Evolutionary conservation across 2,888 invertebrate genomes (phyloP).

Genomic region (Notocelia uddmanniana): DNA sequence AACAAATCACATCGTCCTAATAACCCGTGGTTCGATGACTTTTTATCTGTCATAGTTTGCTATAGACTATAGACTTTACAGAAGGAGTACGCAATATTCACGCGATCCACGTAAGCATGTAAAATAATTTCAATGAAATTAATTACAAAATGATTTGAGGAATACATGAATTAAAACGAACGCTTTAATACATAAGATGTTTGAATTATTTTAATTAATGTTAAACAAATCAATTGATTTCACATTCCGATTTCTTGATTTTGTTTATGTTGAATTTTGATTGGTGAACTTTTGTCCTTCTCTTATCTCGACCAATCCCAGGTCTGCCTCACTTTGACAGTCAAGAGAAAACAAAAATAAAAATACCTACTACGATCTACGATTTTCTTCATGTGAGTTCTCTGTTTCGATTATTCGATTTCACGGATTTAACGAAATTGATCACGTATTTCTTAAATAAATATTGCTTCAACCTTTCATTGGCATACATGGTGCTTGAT

Average conservation of each 20-base stretch:
- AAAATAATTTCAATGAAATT: not conserved
- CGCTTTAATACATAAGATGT: not conserved
- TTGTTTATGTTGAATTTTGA: slow-evolving; percentile 30
- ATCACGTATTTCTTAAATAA: slow-evolving; percentile 1
- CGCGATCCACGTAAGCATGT: slow-evolving; percentile 42
- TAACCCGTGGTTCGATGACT: slow-evolving; percentile 62
- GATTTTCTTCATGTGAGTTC: slow-evolving; percentile 32
- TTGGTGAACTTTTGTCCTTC: slow-evolving; percentile 22
- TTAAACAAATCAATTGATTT: slow-evolving; percentile 39
- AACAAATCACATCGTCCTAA: slow-evolving; percentile 66
- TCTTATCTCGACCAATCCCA: slow-evolving; percentile 39
- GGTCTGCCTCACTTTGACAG: slow-evolving; percentile 29
- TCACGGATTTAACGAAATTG: slow-evolving; percentile 21
- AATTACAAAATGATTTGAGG: not conserved
- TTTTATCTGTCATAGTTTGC: slow-evolving; percentile 63
- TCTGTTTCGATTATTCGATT: slow-evolving; percentile 24
- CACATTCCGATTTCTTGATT: slow-evolving; percentile 13
- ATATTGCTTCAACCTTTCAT: slow-evolving; percentile 1
- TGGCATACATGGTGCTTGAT: slow-evolving; percentile 33
- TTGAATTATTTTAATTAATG: not conserved
- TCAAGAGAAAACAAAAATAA: slow-evolving; percentile 44
- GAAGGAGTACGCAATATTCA: slow-evolving; percentile 45
- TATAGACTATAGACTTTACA: slow-evolving; percentile 51
- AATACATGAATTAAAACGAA: not conserved
- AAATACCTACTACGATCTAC: slow-evolving; percentile 34